Evolutionary conservation across 1,140 invertebrate genomes (phyloP).

Genomic region (Drosophila tani): DNA sequence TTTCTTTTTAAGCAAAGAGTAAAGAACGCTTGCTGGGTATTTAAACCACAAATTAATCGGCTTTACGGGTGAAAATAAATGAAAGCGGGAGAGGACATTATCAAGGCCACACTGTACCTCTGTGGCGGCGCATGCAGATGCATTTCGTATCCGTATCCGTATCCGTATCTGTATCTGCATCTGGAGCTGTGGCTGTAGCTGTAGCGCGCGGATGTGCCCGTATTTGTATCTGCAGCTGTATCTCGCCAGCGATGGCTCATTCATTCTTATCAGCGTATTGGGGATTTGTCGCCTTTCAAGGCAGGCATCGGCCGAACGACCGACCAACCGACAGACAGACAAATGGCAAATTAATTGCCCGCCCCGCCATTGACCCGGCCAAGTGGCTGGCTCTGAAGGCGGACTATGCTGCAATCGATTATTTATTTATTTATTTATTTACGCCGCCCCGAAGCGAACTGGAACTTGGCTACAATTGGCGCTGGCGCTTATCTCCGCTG

Average conservation of each 20-base stretch:
- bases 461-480: slow-evolving; percentile 75
- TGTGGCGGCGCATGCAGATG: not conserved
- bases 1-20: not conserved
- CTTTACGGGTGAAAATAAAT: not conserved
- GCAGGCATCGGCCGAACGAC: not conserved
- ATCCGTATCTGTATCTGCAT: slow-evolving; percentile 12
- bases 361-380: slow-evolving; percentile 25
- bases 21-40: too few species aligned
- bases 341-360: slow-evolving; percentile 80
- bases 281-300: slow-evolving; percentile 72
- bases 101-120: not conserved
- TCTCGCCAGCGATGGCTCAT: slow-evolving; percentile 58
- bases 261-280: slow-evolving; percentile 80
- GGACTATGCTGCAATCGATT: slow-evolving; percentile 59
- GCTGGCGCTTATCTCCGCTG: slow-evolving; percentile 66
- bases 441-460: slow-evolving; percentile 58
- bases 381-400: slow-evolving; percentile 28
- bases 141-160: slow-evolving; percentile 15
- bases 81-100: not conserved
- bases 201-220: not conserved
- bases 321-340: slow-evolving; percentile 43
- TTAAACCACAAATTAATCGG: not conserved
- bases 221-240: slow-evolving; percentile 30
- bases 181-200: not conserved
- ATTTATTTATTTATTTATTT: slow-evolving; percentile 82